Evolutionary conservation across 2,888 invertebrate species (phyloP).

Genomic region (Apodemia zela): DNA sequence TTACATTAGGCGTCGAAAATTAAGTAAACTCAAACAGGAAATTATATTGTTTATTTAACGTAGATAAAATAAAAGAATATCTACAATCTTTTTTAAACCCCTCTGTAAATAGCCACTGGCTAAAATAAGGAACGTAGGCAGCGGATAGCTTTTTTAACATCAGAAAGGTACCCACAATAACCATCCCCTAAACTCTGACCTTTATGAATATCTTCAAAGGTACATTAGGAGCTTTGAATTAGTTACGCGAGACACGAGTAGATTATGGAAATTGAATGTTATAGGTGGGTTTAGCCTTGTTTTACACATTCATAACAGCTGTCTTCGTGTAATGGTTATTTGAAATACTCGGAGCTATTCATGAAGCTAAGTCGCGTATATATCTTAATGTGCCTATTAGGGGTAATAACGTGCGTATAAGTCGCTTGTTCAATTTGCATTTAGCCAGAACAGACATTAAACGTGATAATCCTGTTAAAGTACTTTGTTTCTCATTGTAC

Average conservation of each 20-base stretch:
- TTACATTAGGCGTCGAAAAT: no score
- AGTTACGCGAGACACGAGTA: constrained; percentile 6
- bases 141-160: neutral
- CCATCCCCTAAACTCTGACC: neutral
- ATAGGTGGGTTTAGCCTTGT: neutral
- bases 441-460: no score
- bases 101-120: neutral
- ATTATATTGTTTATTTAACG: no score
- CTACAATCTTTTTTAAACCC: no score
- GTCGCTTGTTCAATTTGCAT: no score
- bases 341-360: neutral
- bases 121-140: neutral
- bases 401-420: no score
- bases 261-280: constrained; percentile 15
- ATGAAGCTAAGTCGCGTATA: neutral
- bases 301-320: neutral
- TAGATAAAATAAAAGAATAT: no score
- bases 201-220: constrained; percentile 15
- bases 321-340: neutral
- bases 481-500: no score
- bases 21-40: no score
- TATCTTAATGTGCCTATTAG: no score
- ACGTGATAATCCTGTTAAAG: no score
- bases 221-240: constrained; percentile 8
- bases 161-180: constrained; percentile 3